Conservation (phyloP, 1,140 invertebrate genomes). For the Condylostylus longicornis region DNA sequence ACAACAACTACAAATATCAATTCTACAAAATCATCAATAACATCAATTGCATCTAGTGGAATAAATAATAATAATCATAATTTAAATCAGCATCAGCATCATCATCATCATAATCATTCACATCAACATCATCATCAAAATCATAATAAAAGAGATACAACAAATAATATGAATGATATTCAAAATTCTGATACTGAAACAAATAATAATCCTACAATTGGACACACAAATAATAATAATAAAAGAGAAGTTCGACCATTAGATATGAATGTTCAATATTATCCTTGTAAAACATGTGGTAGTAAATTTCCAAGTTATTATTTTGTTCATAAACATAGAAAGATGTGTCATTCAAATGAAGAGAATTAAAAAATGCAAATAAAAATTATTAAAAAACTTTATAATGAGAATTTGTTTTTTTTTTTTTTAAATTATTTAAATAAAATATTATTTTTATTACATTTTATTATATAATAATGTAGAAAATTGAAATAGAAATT, state of each 20-base stretch:
- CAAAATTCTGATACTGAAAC: neutral
- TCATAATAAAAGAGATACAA: too few relatives aligned
- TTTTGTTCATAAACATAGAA: constrained; percentile 82
- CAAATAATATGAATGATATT: too few relatives aligned
- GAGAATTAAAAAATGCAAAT: constrained; percentile 16
- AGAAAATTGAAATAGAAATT: neutral
- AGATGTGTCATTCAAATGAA: constrained; percentile 62
- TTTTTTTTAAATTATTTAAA: neutral
- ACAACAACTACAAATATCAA: too few relatives aligned
- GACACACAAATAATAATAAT: neutral
- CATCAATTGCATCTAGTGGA: too few relatives aligned
- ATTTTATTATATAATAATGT: neutral
- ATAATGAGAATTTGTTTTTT: neutral
- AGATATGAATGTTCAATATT: constrained; percentile 76
- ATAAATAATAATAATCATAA: constrained; percentile 2
- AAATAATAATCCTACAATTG: neutral
- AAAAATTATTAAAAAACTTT: neutral
- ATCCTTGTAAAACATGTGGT: constrained; percentile 81
- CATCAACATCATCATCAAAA: constrained; percentile 5
- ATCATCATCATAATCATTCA: constrained; percentile 2
- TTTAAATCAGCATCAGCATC: constrained; percentile 6
- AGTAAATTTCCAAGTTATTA: constrained; percentile 85
- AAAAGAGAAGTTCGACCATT: constrained; percentile 40
- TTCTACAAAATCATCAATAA: too few relatives aligned
- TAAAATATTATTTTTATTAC: neutral